Base-by-base conservation (phyloP, 2,888 invertebrate genomes). In the Alcis repandata region DNA sequence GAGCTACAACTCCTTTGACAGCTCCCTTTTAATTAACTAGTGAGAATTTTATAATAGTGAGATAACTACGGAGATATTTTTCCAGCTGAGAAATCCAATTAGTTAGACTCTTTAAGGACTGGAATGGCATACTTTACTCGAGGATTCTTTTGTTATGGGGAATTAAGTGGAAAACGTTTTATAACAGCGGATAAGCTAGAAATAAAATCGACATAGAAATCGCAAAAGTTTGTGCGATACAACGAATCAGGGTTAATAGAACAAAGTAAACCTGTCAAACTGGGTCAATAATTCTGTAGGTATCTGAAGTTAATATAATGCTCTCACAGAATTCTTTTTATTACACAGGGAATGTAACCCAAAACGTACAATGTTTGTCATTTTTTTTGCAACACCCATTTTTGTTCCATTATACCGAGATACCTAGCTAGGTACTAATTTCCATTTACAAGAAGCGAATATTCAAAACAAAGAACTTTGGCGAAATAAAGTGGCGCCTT, bases 11-110 rank as follows among this genome's bases (percentile, higher is more conserved):
- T 63, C 60, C 56, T 70, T 68, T 64, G 53, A 59, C 54, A 59
- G 53, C 19, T 52, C 38, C 49, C 60, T 64, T 63, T 68, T 63
- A 63, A 72, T 65, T 68, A 68, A 63, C 45, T 57, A 40, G 38
- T 54, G 4, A 38, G 52, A 46, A 59, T 41, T 64, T 53, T 22
- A 40, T 52, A 53, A 64, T 41, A 53, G 54, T 57, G 49, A 46
- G 46, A 27, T 27, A 27, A 6, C 27, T 60, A 22, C 45, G 36
- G 58, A 46, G 46, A 58, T 61, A 52, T 59, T 40, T 36, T 51
- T 51, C 36, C 51, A 36, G 43, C 54, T 27, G 54, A 59, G 45
- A 53, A 57, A 61, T 61, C 54, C 63, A 51, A 66, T 66, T 48
- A 63, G 48, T 38, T 48, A n/a, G n/a, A n/a, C n/a, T 22, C 41